Evolutionary conservation across 2,888 invertebrate genomes (phyloP).

Genomic region (Coecobrya sp.): DNA sequence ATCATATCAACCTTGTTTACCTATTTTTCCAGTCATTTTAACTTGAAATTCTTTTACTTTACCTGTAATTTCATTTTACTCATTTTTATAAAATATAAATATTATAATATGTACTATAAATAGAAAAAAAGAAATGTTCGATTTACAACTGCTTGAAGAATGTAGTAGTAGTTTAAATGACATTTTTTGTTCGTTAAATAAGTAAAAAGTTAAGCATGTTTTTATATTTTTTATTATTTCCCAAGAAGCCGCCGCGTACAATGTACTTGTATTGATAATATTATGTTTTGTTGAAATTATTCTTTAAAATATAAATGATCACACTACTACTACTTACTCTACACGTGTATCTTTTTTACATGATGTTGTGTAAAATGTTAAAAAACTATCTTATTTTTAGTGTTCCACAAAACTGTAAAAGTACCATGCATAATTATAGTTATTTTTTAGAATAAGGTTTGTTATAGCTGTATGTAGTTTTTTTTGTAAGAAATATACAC

Average conservation of each 20-base stretch:
- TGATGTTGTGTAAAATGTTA: neutral
- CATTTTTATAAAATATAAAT: neutral
- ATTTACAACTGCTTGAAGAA: neutral
- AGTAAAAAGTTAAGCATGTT: slow-evolving; percentile 5
- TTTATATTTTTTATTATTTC: slow-evolving; percentile 26
- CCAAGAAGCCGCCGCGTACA: slow-evolving; percentile 1
- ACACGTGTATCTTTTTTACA: neutral
- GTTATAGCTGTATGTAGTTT: slow-evolving; percentile 24
- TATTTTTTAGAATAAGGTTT: neutral
- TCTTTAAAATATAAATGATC: neutral
- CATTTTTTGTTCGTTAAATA: neutral
- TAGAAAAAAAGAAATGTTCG: neutral
- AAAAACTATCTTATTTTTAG: slow-evolving; percentile 11
- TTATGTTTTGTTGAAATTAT: slow-evolving; percentile 23
- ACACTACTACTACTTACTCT: neutral
- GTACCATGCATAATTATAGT: slow-evolving; percentile 1
- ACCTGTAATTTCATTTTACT: neutral
- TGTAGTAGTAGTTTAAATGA: neutral
- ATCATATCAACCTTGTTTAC: neutral
- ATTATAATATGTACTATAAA: neutral
- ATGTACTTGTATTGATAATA: neutral
- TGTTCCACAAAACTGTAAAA: slow-evolving; percentile 47
- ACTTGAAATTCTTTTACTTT: neutral
- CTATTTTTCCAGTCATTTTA: slow-evolving; percentile 7
- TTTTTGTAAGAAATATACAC: neutral